Evolutionary conservation across 1,140 invertebrate genomes (phyloP).

Genomic region (Riptortus pedestris): DNA sequence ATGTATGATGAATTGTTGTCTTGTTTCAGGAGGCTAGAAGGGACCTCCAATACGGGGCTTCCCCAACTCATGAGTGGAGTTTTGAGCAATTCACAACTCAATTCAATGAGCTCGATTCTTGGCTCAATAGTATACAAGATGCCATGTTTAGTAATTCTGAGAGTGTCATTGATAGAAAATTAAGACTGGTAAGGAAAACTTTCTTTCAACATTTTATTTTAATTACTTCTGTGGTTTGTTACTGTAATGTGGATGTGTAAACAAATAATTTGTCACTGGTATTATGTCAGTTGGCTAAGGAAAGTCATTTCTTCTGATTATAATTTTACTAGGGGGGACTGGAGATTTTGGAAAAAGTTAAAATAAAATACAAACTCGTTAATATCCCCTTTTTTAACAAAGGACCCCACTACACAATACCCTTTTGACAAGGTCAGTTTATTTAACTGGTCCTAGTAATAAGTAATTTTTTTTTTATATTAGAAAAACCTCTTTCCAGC

Average conservation of each 20-base stretch:
- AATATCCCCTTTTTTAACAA: too few species aligned
- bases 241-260: not conserved
- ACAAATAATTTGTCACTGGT: not conserved
- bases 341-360: too few species aligned
- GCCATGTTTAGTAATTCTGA: slow-evolving; percentile 62
- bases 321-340: too few species aligned
- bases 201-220: not conserved
- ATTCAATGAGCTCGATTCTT: slow-evolving; percentile 68
- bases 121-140: slow-evolving; percentile 66
- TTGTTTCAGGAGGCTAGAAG: slow-evolving; percentile 61
- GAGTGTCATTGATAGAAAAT: slow-evolving; percentile 53
- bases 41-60: slow-evolving; percentile 55
- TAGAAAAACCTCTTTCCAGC: too few species aligned
- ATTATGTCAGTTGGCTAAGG: too few species aligned
- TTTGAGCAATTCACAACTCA: slow-evolving; percentile 65
- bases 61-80: slow-evolving; percentile 49
- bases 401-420: too few species aligned
- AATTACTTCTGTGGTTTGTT: slow-evolving; percentile 1
- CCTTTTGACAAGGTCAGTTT: too few species aligned
- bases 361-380: too few species aligned
- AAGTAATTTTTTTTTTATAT: too few species aligned
- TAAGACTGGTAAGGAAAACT: slow-evolving; percentile 48
- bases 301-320: too few species aligned
- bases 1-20: too few species aligned
- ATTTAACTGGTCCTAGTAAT: too few species aligned